Base-by-base conservation (phyloP, 1,140 invertebrate species). In the Lucilia sericata region DNA sequence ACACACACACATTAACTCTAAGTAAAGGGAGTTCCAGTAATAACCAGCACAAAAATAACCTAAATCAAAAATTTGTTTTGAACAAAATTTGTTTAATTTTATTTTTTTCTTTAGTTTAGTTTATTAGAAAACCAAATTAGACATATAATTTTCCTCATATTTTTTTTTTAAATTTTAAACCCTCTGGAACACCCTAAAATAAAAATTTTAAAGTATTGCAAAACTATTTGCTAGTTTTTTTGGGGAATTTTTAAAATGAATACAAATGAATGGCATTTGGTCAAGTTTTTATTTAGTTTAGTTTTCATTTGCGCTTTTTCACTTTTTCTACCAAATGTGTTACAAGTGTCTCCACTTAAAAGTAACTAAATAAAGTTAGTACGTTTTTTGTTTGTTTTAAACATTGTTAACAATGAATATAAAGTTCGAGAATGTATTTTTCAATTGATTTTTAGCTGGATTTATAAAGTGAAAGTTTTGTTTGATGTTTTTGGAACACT, bases 321-420 rank as follows among this genome's bases (percentile, higher is more conserved):
- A 8, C 7, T 25, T 70, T 70, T 70, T 70, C 7, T 21, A 12
- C 65, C 65, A 70, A 70, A 25, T 21, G 65, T 12, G 19, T 70
- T 70, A 70, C 65, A 70, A 70, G 65, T 70, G 65, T 70, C 65
- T 70, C 65, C 65, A 70, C 65, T 70, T 70, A 70, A 70, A 70
- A 70, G n/a, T 70, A 70, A 70, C 65, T 10, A 70, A 70, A 70
- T 70, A 70, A 70, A 70, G 65, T 70, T 70, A 7, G 7, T 30
- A 2, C 1, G 14, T 60, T 60, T 60, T 14, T 60, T 60, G 13
- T 60, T 60, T 60, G n/a, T n/a, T 60, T 7, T 55, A 55, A 7
- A 14, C 10, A 21, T 10, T n/a, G 2, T 60, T 60, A 14, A 60
- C 51, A 60, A 60, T 70, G 60, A 70, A 70, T 19, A 9, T 19